Base-by-base conservation (phyloP, 2,888 invertebrate species). In the Laothoe populi region DNA sequence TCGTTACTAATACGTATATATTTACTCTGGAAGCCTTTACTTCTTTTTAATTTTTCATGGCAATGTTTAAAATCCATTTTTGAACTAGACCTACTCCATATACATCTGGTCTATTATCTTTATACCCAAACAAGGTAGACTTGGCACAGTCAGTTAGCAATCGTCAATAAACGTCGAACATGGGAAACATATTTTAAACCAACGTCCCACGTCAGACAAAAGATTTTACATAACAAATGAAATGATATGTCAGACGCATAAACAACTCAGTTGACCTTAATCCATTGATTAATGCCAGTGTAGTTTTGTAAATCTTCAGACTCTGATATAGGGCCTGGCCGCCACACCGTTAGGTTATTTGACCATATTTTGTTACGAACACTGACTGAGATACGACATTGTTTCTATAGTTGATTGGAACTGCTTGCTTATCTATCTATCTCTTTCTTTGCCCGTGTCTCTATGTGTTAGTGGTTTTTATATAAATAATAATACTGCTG, bases 151-250 rank as follows among this genome's bases (percentile, higher is more conserved):
- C 31, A 4, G 31, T 31, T 53, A 2, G 26, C n/a, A 11, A 16
- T 5, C n/a, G 0, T 19, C 35, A 53, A 48, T 53, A 53, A 53
- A 53, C n/a, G 31, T 53, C 53, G 31, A 35, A 53, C 31, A 19
- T 53, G 35, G 35, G 31, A 46, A 46, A 46, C 46, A 44, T 44
- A 44, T 8, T 21, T 19, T 35, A 31, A 31, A 53, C 7, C 35
- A 13, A 31, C 53, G 10, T 31, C 53, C 53, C 53, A 53, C 53
- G 35, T 24, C 19, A 35, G 35, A 53, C 53, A 53, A 53, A 35
- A 53, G 35, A 19, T 53, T 53, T 53, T 53, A 53, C 53, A 53
- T 53, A 53, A 53, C 35, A 53, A 53, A 53, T n/a, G 45, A 45
- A 45, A 19, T 11, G 31, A 53, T 31, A 53, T 53, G 31, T 35